phyloP scores from a whole-genome alignment of 2,888 invertebrate genomes.

The Acanthococcus lagerstroemiae region DNA sequence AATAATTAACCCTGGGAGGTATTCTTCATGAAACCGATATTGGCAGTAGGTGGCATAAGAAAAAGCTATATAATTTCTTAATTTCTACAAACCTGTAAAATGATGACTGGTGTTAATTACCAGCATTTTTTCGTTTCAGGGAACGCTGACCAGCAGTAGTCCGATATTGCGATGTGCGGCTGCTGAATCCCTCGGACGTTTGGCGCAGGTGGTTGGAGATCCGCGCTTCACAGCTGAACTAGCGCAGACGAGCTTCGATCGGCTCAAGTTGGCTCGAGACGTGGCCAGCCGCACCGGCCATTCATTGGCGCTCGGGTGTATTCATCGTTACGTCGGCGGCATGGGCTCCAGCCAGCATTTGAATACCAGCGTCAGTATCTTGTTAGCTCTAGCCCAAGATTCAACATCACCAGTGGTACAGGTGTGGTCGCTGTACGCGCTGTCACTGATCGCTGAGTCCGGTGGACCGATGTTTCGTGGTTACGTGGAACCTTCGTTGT shows the following conservation, averaged over 20 bases:
- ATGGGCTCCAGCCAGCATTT: constrained; percentile 92
- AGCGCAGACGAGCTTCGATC: constrained; percentile 81
- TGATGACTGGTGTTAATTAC: too few species aligned
- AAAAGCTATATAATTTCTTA: not conserved
- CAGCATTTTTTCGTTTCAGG: constrained; percentile 41
- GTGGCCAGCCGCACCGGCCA: constrained; percentile 77
- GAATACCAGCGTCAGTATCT: constrained; percentile 85
- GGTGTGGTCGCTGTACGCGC: constrained; percentile 93
- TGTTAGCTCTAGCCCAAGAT: constrained; percentile 90
- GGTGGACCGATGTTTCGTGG: constrained; percentile 98
- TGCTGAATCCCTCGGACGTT: constrained; percentile 86
- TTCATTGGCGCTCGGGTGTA: constrained; percentile 86
- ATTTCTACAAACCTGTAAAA: too few species aligned
- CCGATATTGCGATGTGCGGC: constrained; percentile 82
- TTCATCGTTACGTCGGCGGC: constrained; percentile 91
- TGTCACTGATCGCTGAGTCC: constrained; percentile 91
- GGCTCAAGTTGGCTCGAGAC: constrained; percentile 74
- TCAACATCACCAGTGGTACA: constrained; percentile 88
- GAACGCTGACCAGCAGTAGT: constrained; percentile 63
- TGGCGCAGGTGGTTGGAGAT: constrained; percentile 82
- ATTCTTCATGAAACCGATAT: not conserved
- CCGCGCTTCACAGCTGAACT: constrained; percentile 78
- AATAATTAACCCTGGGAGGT: too few species aligned
- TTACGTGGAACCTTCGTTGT: constrained; percentile 89
- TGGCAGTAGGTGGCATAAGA: too few species aligned